Base-by-base conservation (phyloP, 2,888 invertebrate species). In the Synergus gifuensis region DNA sequence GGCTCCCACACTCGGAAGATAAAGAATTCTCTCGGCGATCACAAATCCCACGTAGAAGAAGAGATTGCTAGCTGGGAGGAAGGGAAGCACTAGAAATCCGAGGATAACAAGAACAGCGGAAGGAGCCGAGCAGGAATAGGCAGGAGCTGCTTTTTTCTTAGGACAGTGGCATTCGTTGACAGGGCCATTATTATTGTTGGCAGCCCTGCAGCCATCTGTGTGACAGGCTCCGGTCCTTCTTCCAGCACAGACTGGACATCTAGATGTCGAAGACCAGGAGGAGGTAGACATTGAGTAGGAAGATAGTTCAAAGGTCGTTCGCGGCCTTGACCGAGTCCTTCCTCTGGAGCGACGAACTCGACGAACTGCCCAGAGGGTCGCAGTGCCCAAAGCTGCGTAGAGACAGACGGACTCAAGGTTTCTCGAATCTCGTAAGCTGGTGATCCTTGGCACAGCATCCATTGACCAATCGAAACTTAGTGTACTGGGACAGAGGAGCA, bases 391-490 rank as follows among this genome's bases (percentile, higher is more conserved):
- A 2, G 93, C 89, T 5, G 93, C 93, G 92, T 98, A 99, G 90
- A 98, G 96, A 81, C 95, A 93, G 36, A 96, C 89, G 4, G 97
- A 95, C 83, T 95, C 94, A 79, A 97, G 91, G 92, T 98, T 98
- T 84, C 99, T 94, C 7, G 94, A 93, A 92, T 99, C 99, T 87
- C 95, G 93, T 22, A 97, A 87, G 44, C 95, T 94, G 73, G 95
- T 95, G 86, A 99, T 95, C 82, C 97, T 94, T 11, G 98, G 98
- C 88, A 99, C 95, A 1, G 99, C 96, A 88, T 98, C 98, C 99
- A 99, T 99, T 42, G 98, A 98, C 99, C 99, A 99, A 93, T 99
- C 99, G 93, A 98, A 99, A 92, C 98, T 98, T 78, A 99, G 94
- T 86, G 96, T 95, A 87, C 95, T 95, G 8, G 99, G 99, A 92